Base-by-base conservation (phyloP, 2,888 invertebrate genomes). In the Therioaphis trifolii region DNA sequence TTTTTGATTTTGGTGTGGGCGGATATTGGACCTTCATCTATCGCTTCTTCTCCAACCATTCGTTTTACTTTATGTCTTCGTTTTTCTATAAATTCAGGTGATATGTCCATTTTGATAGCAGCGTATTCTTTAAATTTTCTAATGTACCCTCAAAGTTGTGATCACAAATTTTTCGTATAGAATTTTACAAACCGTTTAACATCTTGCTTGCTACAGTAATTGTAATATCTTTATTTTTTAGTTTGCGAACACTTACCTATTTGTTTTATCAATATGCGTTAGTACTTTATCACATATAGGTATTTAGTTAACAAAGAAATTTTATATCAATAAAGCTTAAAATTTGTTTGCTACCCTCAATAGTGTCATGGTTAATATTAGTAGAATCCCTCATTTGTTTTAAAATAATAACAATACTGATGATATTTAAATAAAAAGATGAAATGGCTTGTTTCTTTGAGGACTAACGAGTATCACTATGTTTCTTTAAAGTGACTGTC, bases 111-210 rank as follows among this genome's bases (percentile, higher is more conserved):
- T 35, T 74, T 9, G 74, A 55, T 74, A 55, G 21, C n/a, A 74
- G n/a, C n/a, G 55, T 55, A 14, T 74, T 74, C 21, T 29, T 55
- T 55, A 55, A 4, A 55, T 55, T 74, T 74, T 74, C 15, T 55
- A 55, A 74, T 5, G 52, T 55, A 74, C 21, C 29, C 35, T 55
- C 52, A 55, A 74, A 74, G 55, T 55, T 35, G 35, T 74, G n/a
- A 55, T 52, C 55, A 55, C 49, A 27, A 46, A 71, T 49, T 74
- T 74, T 55, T 55, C 21, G 74, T 55, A 74, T 74, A 55, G 55
- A 74, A 74, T 40, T 71, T 55, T 49, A 27, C 18, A 71, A 49
- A 43, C 69, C 21, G 69, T 71, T 71, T 49, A 71, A 71, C 71
- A 71, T 72, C 52, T 72, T 52, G 52, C 52, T 52, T 72, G 29